Base-by-base conservation (phyloP, 1,140 invertebrate genomes). In the Pogonomyrmex barbatus region DNA sequence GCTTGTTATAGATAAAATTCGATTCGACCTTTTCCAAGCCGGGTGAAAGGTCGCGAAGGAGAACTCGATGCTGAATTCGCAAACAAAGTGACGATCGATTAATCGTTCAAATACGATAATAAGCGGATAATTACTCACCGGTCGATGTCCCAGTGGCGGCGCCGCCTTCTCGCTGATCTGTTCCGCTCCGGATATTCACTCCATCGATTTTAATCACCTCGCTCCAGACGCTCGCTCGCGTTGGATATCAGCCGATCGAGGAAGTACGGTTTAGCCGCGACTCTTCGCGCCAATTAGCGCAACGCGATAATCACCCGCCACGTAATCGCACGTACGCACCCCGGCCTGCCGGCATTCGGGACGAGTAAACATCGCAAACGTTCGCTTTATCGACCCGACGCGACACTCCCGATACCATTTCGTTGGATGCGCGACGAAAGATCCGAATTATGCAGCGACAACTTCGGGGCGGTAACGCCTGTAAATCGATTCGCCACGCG, bases 1-100 rank as follows among this genome's bases (percentile, higher is more conserved):
- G n/a, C 39, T 78, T 52, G 52, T 75, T 75, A 75, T n/a, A 17
- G 30, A 6, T 24, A 2, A 65, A 39, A 78, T n/a, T 65, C 10
- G 17, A 45, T 24, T 65, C 42, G 10, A 60, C 9, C 14, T 30
- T 33, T 8, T 36, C 30, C 6, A 30, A 30, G 8, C 24, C 2
- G 45, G 17, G 24, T 33, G 42, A 39, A 56, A 1, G 30, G 17
- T 54, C 50, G 50, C n/a, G 14, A 4, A 8, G 70, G 9, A 73
- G 24, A 54, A n/a, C 6, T 8, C 5, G 10, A 45, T 42, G 39
- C 5, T 39, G 39, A 36, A 36, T 73, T 68, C 47, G 24, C 12
- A 5, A 42, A 4, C 14, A 17, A 24, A 54, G 14, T 54, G 42
- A 52, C 10, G 17, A 8, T 4, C 45, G 65, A 36, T 50, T 78